phyloP scores from a whole-genome alignment of 2,888 invertebrate genomes.

The Nebria salina region DNA sequence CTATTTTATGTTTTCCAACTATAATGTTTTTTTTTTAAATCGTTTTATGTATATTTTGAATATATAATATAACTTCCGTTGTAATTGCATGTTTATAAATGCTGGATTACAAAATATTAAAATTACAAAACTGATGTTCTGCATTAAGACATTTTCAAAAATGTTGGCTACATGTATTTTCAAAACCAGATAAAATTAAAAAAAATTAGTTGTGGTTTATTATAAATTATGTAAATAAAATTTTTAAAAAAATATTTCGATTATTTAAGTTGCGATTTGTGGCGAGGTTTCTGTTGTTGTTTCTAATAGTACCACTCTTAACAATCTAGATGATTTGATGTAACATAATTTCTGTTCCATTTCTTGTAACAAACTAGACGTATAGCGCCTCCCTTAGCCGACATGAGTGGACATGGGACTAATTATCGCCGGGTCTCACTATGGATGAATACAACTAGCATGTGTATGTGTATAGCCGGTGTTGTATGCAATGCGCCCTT shows the following conservation, averaged over 20 bases:
- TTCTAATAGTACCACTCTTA: no score
- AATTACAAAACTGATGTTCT: no score
- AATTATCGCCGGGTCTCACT: conserved; percentile 11
- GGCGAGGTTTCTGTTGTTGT: no score
- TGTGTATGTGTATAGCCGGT: background rate
- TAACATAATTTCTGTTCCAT: background rate
- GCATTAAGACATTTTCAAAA: no score
- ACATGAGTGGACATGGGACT: conserved; percentile 10
- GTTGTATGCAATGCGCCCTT: background rate
- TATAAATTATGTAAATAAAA: no score
- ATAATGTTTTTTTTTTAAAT: background rate
- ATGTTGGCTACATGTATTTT: no score
- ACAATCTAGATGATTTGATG: background rate
- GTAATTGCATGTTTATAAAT: background rate
- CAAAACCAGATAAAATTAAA: no score
- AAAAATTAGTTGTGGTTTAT: no score
- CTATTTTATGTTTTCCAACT: background rate
- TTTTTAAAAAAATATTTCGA: no score
- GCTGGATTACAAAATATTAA: no score
- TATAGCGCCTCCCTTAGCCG: background rate
- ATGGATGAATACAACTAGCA: conserved; percentile 5
- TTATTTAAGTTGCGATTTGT: no score
- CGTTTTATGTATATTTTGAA: background rate
- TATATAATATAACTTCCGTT: background rate
- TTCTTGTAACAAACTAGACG: background rate